These are phyloP conservation scores for Chascanopsetta lugubris DNA, from an alignment of 2,113 vertebrate genomes.

Conservation along the genomic window DNA sequence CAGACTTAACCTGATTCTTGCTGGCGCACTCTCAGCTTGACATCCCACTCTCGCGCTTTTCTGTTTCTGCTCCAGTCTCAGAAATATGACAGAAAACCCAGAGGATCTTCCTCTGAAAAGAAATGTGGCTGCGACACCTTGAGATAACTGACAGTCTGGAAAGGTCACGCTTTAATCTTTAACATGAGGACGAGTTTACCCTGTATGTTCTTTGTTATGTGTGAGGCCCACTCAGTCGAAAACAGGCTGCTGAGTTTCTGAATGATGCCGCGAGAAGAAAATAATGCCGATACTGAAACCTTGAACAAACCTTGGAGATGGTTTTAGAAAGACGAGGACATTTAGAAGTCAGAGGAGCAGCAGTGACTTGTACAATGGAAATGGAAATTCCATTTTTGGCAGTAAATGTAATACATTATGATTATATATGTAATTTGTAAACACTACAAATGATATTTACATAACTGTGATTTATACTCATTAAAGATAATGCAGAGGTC, in stretches of 20 bases:
- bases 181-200: neutral
- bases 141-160: neutral
- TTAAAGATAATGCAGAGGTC: neutral
- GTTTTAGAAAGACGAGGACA: neutral
- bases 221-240: neutral
- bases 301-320: neutral
- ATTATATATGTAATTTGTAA: too few relatives aligned
- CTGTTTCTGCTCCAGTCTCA: neutral
- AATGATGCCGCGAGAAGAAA: neutral
- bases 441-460: neutral
- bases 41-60: constrained; percentile 4
- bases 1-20: constrained; percentile 28
- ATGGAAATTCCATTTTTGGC: neutral
- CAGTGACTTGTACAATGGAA: constrained; percentile 18
- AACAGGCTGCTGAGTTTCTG: neutral
- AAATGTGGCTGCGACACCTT: neutral
- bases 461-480: neutral
- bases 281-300: neutral
- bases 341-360: neutral
- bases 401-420: neutral
- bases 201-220: neutral
- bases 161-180: neutral
- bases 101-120: neutral
- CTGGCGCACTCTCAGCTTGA: constrained; percentile 17
- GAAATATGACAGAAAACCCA: neutral